phyloP scores from a whole-genome alignment of 1,140 invertebrate genomes.

The Penaeus indicus region DNA sequence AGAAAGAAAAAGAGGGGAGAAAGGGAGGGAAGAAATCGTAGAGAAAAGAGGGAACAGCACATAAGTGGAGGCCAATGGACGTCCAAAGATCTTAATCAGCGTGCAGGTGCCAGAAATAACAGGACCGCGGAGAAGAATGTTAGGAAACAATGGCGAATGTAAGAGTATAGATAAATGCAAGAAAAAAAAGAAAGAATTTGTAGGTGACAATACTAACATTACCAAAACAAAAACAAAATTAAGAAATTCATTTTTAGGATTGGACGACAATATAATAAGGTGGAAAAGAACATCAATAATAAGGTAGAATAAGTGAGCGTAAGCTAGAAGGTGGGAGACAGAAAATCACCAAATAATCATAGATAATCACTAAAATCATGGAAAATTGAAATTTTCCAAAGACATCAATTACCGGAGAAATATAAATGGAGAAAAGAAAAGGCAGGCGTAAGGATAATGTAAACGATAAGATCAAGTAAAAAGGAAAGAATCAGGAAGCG shows the following conservation, averaged over 20 bases:
- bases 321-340: background rate
- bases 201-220: no score
- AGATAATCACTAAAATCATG: background rate
- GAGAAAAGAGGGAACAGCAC: background rate
- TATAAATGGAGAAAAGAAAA: background rate
- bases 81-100: background rate
- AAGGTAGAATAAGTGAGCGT: background rate
- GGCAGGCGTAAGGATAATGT: background rate
- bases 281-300: background rate
- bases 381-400: background rate
- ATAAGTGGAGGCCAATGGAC: background rate
- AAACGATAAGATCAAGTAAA: no score
- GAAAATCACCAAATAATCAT: background rate
- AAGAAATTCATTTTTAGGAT: no score
- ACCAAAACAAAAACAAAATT: no score
- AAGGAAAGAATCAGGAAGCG: no score
- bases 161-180: no score
- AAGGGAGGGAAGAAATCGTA: constrained; percentile 1
- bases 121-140: no score
- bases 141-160: no score
- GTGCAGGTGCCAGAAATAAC: no score
- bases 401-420: background rate
- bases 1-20: constrained; percentile 28
- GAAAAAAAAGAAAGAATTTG: no score
- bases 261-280: background rate